Conservation (phyloP, 2,113 vertebrate species). For the Melanocharis versteri region DNA sequence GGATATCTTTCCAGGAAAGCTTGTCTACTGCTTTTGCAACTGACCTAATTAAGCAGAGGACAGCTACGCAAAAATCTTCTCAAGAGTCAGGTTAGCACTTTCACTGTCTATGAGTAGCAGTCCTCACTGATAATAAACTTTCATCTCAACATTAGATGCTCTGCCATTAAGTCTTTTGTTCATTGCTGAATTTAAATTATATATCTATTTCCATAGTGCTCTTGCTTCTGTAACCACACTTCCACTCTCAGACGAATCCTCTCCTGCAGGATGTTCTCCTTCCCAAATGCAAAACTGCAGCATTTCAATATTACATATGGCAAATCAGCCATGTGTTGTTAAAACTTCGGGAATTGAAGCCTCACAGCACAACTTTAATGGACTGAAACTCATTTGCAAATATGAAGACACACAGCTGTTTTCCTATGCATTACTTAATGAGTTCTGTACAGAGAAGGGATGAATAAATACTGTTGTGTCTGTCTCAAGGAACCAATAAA, state of each 20-base stretch:
- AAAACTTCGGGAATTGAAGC: neutral
- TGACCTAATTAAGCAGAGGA: neutral
- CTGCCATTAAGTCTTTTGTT: neutral
- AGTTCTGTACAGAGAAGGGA: neutral
- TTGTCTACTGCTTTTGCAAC: neutral
- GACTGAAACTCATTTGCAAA: constrained; percentile 16
- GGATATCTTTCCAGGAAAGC: neutral
- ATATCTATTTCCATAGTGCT: neutral
- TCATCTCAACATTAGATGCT: neutral
- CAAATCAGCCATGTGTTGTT: neutral
- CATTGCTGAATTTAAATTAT: neutral
- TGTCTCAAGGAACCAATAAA: neutral
- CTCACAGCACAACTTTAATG: neutral
- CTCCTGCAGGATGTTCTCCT: neutral
- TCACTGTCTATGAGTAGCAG: neutral
- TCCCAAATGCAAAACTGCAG: neutral
- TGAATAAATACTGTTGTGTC: neutral
- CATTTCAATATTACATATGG: neutral
- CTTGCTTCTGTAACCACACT: neutral
- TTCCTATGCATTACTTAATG: neutral
- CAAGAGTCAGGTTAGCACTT: neutral
- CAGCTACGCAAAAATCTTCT: neutral
- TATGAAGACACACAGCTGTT: neutral
- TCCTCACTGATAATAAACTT: neutral
- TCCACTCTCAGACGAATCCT: neutral